These are phyloP conservation scores for Dusona sp. DNA, from an alignment of 2,888 invertebrate genomes.

Conservation along the genomic window DNA sequence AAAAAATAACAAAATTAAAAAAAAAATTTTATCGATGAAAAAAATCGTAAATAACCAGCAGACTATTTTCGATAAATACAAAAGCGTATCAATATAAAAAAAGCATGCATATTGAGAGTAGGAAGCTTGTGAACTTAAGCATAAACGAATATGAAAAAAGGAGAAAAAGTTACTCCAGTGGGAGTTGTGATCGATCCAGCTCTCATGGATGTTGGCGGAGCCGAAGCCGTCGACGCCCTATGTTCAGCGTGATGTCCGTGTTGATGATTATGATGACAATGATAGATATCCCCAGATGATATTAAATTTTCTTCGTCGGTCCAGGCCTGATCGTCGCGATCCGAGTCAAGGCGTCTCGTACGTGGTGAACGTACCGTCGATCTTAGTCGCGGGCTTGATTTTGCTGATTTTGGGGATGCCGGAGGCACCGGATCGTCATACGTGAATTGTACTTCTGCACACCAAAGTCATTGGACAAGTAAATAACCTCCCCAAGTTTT, in stretches of 20 bases:
- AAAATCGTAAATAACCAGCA: background rate
- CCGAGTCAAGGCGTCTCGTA: slow-evolving; percentile 67
- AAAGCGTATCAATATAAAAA: background rate
- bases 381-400: slow-evolving; percentile 61
- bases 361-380: slow-evolving; percentile 51
- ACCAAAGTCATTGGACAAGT: background rate
- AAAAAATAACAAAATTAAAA: background rate
- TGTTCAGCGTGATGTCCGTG: slow-evolving; percentile 69
- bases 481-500: background rate
- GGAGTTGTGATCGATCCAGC: slow-evolving; percentile 79
- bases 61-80: background rate
- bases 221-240: slow-evolving; percentile 79
- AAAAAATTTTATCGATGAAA: background rate
- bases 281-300: slow-evolving; percentile 58
- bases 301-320: slow-evolving; percentile 72
- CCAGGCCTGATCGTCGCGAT: slow-evolving; percentile 73
- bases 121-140: background rate
- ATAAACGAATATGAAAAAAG: background rate
- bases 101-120: background rate
- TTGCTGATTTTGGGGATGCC: slow-evolving; percentile 69
- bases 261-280: slow-evolving; percentile 63
- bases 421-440: slow-evolving; percentile 74
- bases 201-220: slow-evolving; percentile 75
- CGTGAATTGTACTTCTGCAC: slow-evolving; percentile 74
- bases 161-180: slow-evolving; percentile 73